Percentiles rank a stretch among this genome's conserved stretches.
Conservation (phyloP, 2,113 vertebrate genomes). For the Heterotis niloticus region DNA sequence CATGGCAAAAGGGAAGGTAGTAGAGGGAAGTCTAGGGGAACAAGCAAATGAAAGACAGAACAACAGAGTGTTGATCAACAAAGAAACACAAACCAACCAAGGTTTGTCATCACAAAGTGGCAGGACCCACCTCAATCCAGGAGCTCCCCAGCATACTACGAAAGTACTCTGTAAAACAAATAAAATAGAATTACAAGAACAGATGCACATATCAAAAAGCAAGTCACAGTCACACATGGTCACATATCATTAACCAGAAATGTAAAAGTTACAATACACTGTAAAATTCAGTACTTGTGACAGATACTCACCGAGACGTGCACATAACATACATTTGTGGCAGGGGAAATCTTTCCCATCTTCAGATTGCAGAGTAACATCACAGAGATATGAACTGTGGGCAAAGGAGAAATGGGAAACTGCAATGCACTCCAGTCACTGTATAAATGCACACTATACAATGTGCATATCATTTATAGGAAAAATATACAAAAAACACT, state of each 20-base stretch:
- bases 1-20: no score
- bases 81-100: background rate
- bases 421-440: background rate
- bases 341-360: conserved; percentile 92
- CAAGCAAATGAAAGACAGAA: no score
- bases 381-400: conserved; percentile 79
- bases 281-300: no score
- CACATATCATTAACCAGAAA: background rate
- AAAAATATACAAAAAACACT: no score
- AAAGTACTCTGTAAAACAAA: conserved; percentile 83
- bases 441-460: no score
- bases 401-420: conserved; percentile 35
- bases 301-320: conserved; percentile 79
- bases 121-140: conserved; percentile 86
- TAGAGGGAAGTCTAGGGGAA: no score
- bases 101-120: no score
- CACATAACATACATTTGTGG: conserved; percentile 94
- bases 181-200: background rate
- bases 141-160: conserved; percentile 93
- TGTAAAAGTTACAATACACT: background rate
- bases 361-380: conserved; percentile 87
- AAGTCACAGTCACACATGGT: background rate
- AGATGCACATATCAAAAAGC: background rate
- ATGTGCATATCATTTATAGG: no score
- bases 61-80: background rate